Evolutionary conservation across 2,888 invertebrate species (phyloP).

Genomic region (Meliscaeva auricollis): DNA sequence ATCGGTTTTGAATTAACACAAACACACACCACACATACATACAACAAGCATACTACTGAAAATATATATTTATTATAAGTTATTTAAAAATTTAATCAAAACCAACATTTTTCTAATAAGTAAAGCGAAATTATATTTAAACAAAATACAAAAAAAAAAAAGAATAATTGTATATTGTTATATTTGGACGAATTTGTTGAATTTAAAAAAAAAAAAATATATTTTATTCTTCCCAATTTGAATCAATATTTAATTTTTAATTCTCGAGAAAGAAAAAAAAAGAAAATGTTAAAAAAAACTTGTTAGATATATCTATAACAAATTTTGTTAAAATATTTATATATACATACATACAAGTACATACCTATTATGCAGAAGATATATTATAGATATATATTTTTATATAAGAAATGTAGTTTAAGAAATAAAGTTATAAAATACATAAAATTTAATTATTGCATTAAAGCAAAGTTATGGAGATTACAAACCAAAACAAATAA

Average conservation of each 20-base stretch:
- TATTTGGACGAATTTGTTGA: slow-evolving; percentile 57
- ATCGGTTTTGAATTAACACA: slow-evolving; percentile 40
- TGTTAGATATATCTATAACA: slow-evolving; percentile 59
- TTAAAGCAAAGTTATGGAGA: slow-evolving; percentile 55
- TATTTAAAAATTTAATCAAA: slow-evolving; percentile 47
- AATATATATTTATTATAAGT: slow-evolving; percentile 44
- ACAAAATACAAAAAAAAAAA: neutral
- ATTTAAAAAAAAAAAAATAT: slow-evolving; percentile 28
- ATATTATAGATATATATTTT: slow-evolving; percentile 66
- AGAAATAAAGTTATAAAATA: slow-evolving; percentile 46
- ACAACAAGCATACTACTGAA: neutral
- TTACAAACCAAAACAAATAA: slow-evolving; percentile 46
- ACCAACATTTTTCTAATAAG: slow-evolving; percentile 32
- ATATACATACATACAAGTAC: slow-evolving; percentile 56
- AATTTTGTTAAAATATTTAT: slow-evolving; percentile 74
- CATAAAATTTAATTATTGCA: slow-evolving; percentile 49
- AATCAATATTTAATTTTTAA: slow-evolving; percentile 19
- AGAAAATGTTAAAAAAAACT: slow-evolving; percentile 23
- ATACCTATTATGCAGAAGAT: slow-evolving; percentile 49
- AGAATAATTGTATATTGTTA: slow-evolving; percentile 58
- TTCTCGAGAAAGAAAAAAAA: neutral
- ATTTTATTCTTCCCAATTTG: slow-evolving; percentile 60
- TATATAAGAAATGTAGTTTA: slow-evolving; percentile 58
- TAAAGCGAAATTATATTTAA: slow-evolving; percentile 18
- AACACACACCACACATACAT: slow-evolving; percentile 6